Base-by-base conservation (phyloP, 2,888 invertebrate species). In the Polyommatus iphigenia region DNA sequence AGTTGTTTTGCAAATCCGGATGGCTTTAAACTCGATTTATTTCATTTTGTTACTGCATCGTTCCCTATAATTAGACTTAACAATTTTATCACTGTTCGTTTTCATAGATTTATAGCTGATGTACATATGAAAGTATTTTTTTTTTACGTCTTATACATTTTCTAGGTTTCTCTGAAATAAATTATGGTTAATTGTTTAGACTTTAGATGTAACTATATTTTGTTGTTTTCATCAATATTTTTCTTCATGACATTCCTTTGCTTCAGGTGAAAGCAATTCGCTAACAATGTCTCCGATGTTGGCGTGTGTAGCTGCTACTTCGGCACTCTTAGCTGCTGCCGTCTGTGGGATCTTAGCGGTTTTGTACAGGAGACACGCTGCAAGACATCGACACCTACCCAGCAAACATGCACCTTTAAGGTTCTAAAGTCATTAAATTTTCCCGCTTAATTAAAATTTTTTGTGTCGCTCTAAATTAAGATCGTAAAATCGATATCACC, bases 331-430 rank as follows among this genome's bases (percentile, higher is more conserved):
- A 78, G 96, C 97, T 59, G 96, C 97, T 7, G 96, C 97, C 4
- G 97, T 97, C 15, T 97, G 97, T 85, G 96, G 97, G 18, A 96
- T 97, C 57, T 90, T 97, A 78, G 97, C 96, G 0, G 96, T 97
- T 36, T 90, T 97, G 81, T 97, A 97, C 87, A 94, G 95, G 78
- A 89, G 95, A 67, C 95, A 95, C 81, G 90, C 94, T 4, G 91
- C 94, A 79, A 89, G 95, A 82, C 95, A 95, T 82, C 91, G 92
- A 10, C 90, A 91, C 81, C 81, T 94, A 75, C 94, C 94, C 0
- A 90, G 93, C 0, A 94, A 94, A 79, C 94, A 94, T 83, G 94
- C 94, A 1, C 94, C 94, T 2, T 83, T 94, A 78, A 94, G 90
- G 94, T 94, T 29, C 67, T 3, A 46, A 46, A 10, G 10, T 46